Base-by-base conservation (phyloP, 2,797 vertebrate species). In the Lindbergichthys nudifrons region DNA sequence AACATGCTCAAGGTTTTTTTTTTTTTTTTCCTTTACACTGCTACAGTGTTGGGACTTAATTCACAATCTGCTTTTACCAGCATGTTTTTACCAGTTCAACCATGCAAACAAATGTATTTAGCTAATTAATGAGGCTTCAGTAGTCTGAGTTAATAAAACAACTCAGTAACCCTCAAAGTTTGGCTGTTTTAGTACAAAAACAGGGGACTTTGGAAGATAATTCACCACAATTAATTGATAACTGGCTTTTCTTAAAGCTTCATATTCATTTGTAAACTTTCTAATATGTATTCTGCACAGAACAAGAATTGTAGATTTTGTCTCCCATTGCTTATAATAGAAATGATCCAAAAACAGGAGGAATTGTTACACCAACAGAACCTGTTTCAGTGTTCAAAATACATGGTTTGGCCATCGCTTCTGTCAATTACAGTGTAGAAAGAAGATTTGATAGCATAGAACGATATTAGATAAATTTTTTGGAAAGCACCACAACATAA, bases 11-110 rank as follows among this genome's bases (percentile, higher is more conserved):
- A 67, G 50, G 58, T n/a, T 30, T 73, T 63, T 65, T 30, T 32
- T 60, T 45, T 73, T 63, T 36, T 39, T n/a, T 51, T 61, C 57
- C 30, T 19, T 16, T 47, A 32, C 58, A 32, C 30, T 57, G 42
- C 48, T 57, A 32, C 51, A 48, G 42, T 18, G 45, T 32, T 41
- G 5, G 19, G 26, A 70, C 48, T 46, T 2, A 65, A 23, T 23
- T 53, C 21, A 67, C 5, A 41, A 13, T 52, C 18, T 39, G 23
- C 10, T 18, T 60, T 16, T 14, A 47, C 12, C 48, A 39, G 45
- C 8, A 43, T 15, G 43, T 39, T 39, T 36, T 60, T 41, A 39
- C 3, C 30, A 60, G 12, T 14, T 9, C 19, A 47, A 16, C 45
- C 23, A 32, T 32, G 45, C n/a, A 57, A 50, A 42, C 39, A 19